Conservation (phyloP, 2,888 invertebrate genomes). For the Pristionchus japonicus region DNA sequence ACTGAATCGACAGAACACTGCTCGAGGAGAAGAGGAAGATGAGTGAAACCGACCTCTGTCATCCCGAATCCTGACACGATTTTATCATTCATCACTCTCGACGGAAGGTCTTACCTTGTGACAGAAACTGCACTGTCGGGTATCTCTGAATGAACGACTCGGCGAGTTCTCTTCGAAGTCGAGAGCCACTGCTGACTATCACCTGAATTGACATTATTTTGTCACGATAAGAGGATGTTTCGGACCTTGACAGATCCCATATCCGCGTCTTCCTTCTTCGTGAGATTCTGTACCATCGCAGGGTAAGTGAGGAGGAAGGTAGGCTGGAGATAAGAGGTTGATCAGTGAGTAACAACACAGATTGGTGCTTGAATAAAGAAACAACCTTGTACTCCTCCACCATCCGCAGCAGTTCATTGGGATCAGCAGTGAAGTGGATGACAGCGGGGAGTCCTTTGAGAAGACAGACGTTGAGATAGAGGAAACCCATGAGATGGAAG, state of each 20-base stretch:
- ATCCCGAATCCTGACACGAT: not conserved
- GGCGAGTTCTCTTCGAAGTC: not conserved
- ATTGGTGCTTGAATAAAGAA: not conserved
- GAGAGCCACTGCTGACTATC: not conserved
- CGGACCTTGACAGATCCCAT: constrained; percentile 1
- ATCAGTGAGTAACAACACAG: too few species aligned
- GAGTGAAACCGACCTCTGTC: constrained; percentile 7
- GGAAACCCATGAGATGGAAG: constrained; percentile 19
- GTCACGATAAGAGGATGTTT: not conserved
- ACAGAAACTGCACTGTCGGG: not conserved
- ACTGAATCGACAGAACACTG: not conserved
- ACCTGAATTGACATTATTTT: not conserved
- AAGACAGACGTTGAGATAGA: not conserved
- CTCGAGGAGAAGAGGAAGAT: constrained; percentile 10
- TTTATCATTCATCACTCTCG: not conserved
- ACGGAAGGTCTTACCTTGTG: not conserved
- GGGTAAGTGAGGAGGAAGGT: not conserved
- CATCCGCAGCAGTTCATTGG: not conserved
- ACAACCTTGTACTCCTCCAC: not conserved
- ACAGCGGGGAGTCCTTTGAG: not conserved
- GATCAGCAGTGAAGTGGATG: not conserved
- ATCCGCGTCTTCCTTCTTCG: not conserved
- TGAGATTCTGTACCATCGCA: not conserved
- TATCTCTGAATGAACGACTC: not conserved
- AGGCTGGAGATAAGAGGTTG: not conserved